Evolutionary conservation across 2,888 invertebrate genomes (phyloP), one percentile per base, ranked within the genome.

Genomic region (Sinodicranocentrus sp.): DNA sequence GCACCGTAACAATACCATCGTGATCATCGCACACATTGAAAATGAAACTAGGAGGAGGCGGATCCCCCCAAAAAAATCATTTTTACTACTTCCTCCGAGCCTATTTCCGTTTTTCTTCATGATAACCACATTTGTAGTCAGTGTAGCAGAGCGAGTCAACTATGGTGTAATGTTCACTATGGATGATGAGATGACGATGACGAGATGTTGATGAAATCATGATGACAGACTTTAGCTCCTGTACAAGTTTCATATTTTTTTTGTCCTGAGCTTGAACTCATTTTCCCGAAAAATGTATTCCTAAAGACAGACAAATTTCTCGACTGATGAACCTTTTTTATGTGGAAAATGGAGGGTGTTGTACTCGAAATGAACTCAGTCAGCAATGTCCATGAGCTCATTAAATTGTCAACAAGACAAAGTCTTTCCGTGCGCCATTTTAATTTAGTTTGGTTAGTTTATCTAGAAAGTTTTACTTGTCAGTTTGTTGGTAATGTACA

Each of bases 41-140:
- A 65, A 43, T 67, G 44, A 44, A 43, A 67, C 44, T 67, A 54
- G 26, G 17, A 67, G 52, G 28, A 76, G 76, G 76, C 67, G 67
- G 54, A 76, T 67, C 39, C 65, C 54, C 15, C 48, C 65, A n/a
- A 28, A 43, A 54, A 33, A 2, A 10, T 3, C 5, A 6, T 21
- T 44, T 67, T 76, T 67, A 76, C 67, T 54, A 39, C 67, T 57
- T 76, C 65, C 76, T 61, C 33, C 61, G 61, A 61, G 23, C 61
- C 19, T 61, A 67, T 76, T 76, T 65, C 76, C 65, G 76, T 76
- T 76, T 48, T 67, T 52, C 54, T 65, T 28, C 2, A 17, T 28
- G 61, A 28, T 26, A 26, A 26, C 13, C 33, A 33, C 33, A 10
- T 6, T 10, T 33, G 33, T 33, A 33, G 21, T 3, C 17, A n/a